phyloP scores from a whole-genome alignment of 2,797 vertebrate genomes.

The Scomberomorus guttatus region DNA sequence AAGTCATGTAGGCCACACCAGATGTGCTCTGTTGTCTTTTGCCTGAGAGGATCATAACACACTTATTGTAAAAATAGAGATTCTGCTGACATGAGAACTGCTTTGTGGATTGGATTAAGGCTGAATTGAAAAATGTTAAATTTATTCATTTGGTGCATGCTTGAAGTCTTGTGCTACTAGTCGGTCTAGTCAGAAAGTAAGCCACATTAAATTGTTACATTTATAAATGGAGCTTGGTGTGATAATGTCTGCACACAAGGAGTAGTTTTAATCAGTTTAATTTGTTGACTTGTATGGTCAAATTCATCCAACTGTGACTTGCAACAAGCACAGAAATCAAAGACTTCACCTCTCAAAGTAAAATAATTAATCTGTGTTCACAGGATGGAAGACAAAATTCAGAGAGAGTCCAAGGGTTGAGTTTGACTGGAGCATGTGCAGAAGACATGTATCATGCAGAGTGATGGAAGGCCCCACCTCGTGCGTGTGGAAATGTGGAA shows the following conservation, averaged over 20 bases:
- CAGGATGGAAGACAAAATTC: background rate
- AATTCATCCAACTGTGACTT: background rate
- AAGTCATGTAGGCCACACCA: no score
- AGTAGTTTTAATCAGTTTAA: background rate
- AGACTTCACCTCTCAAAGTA: background rate
- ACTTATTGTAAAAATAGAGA: background rate
- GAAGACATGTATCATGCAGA: background rate
- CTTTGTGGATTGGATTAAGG: background rate
- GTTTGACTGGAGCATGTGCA: background rate
- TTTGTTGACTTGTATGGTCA: background rate
- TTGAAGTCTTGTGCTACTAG: background rate
- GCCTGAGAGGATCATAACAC: background rate
- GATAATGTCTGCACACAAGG: background rate
- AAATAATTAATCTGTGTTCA: background rate
- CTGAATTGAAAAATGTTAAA: background rate
- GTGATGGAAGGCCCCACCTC: background rate
- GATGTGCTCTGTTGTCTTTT: background rate
- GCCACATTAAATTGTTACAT: background rate
- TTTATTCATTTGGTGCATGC: background rate
- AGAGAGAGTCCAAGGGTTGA: background rate
- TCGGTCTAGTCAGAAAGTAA: background rate
- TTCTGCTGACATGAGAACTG: background rate
- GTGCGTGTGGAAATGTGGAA: background rate
- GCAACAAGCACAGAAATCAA: background rate
- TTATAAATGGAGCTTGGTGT: slow-evolving; percentile 14